Base-by-base conservation (phyloP, 2,113 vertebrate genomes). In the Grallaria varia region DNA sequence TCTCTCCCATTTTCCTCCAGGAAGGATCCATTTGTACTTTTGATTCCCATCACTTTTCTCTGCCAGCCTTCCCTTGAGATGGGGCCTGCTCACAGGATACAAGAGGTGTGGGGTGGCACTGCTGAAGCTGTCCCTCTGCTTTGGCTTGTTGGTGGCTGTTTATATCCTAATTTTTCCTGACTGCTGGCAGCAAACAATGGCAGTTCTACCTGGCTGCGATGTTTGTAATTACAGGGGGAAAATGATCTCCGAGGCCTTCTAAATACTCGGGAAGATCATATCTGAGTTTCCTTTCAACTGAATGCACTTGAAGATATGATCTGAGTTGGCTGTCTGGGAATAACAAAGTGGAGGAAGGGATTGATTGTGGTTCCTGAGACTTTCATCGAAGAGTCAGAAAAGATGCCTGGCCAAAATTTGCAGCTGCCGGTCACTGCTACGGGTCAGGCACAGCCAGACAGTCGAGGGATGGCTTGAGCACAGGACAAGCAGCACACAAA, bases 251-350 rank as follows among this genome's bases (percentile, higher is more conserved):
- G 64, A 93, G 93, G 81, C 77, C 58, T 87, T 87, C 87, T 68
- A 44, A 96, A 96, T 96, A 93, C 72, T 93, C 87, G 74, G 62
- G 81, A 78, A 92, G 93, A 96, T 95, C 79, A 42, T 91, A 96
- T 95, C 91, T 84, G 84, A 79, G 78, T 79, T 96, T 94, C 87
- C 91, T 96, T 95, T 96, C 92, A 96, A 91, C 93, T 68, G 87
- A 87, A 81, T 75, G 53, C 74, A 79, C 81, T 95, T 93, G 93
- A 81, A 95, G 95, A 97, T 97, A 95, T 0, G 2, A 94, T 96
- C 86, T 78, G 56, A 77, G 87, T 84, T 95, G 91, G 63, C 84
- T 91, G 93, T 81, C 86, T 95, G 94, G 77, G 87, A 91, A 37
- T 87, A 91, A 90, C 52, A 40, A 60, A 87, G 83, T 91, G 87